phyloP scores from a whole-genome alignment of 2,797 vertebrate genomes.

The Phrynocephalus vlangalii region DNA sequence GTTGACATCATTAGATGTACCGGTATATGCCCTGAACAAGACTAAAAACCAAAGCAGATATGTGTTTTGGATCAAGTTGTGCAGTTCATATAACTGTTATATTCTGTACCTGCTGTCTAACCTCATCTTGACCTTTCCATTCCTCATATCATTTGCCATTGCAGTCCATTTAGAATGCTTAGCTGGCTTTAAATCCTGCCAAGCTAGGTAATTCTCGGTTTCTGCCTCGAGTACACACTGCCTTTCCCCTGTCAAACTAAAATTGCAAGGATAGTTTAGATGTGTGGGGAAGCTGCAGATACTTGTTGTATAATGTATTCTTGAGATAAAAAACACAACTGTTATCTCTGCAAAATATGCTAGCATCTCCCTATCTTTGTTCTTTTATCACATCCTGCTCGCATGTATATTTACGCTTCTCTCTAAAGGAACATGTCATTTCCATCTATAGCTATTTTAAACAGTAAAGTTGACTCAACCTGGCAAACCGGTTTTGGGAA shows the following conservation, averaged over 20 bases:
- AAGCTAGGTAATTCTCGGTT: slow-evolving; percentile 37
- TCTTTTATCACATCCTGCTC: slow-evolving; percentile 12
- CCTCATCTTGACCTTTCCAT: slow-evolving; percentile 48
- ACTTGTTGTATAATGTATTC: background rate
- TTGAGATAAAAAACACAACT: background rate
- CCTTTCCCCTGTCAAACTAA: slow-evolving; percentile 13
- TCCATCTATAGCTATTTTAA: slow-evolving; percentile 16
- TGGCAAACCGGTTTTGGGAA: slow-evolving; percentile 69
- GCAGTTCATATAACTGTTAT: slow-evolving; percentile 6
- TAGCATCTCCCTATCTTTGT: background rate
- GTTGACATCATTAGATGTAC: background rate
- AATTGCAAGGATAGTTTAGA: slow-evolving; percentile 11
- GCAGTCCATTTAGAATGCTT: slow-evolving; percentile 42
- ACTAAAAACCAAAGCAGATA: background rate
- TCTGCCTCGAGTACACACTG: slow-evolving; percentile 15
- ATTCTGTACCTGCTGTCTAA: background rate
- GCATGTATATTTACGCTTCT: background rate
- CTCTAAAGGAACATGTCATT: background rate
- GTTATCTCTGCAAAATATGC: background rate
- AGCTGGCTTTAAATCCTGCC: slow-evolving; percentile 55
- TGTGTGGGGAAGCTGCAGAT: background rate
- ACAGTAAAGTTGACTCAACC: slow-evolving; percentile 42
- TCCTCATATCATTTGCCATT: background rate
- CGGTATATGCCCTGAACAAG: background rate
- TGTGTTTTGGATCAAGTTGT: background rate